phyloP scores from a whole-genome alignment of 1,140 invertebrate genomes.

The Lethocerus indicus region DNA sequence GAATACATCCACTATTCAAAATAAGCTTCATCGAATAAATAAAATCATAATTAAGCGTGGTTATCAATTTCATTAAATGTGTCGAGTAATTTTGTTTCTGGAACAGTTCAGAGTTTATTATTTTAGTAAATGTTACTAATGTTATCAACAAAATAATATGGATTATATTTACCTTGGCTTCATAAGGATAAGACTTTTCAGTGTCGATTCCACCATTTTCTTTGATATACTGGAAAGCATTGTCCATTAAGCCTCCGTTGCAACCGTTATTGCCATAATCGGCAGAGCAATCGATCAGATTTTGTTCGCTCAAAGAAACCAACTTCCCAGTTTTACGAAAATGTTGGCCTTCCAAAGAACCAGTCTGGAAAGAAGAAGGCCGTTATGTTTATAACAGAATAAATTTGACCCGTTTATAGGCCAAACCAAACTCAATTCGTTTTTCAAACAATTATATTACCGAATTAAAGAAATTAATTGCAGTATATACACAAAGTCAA shows the following conservation, averaged over 20 bases:
- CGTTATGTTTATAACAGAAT: neutral
- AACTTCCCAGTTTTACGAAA: conserved; percentile 69
- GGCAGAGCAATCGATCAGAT: conserved; percentile 84
- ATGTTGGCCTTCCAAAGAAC: conserved; percentile 88
- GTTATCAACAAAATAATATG: neutral
- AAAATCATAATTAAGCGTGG: neutral
- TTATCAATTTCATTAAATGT: neutral
- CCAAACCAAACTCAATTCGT: neutral
- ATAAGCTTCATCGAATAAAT: neutral
- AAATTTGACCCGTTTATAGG: neutral
- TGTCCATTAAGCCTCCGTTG: conserved; percentile 88
- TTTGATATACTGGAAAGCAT: conserved; percentile 83
- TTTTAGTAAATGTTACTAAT: neutral
- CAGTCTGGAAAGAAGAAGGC: conserved; percentile 47
- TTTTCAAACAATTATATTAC: neutral
- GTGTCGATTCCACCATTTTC: conserved; percentile 78
- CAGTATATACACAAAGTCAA: neutral
- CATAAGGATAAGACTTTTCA: conserved; percentile 76
- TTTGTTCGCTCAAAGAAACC: conserved; percentile 91
- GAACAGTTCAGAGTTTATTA: neutral
- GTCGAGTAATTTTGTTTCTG: neutral
- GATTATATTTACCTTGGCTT: conserved; percentile 8
- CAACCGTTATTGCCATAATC: conserved; percentile 91
- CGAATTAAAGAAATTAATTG: neutral
- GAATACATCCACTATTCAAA: neutral